Conservation (phyloP, 2,888 invertebrate species). For the Pyrrhia umbra region DNA sequence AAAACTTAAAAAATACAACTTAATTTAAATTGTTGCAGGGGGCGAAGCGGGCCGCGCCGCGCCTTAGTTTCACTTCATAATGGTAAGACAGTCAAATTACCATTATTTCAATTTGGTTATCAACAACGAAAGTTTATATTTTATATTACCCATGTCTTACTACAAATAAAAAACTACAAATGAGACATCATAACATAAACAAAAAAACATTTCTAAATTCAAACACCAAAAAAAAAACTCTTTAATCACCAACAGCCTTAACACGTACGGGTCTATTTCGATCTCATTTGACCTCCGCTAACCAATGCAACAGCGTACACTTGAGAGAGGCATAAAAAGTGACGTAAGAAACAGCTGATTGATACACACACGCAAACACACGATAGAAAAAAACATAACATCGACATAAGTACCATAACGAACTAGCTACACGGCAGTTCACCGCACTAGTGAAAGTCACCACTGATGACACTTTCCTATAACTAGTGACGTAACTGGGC, state of each 20-base stretch:
- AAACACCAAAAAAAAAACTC: background rate
- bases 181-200: background rate
- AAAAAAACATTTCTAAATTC: background rate
- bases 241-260: too few species aligned
- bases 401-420: slow-evolving; percentile 56
- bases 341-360: background rate
- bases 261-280: background rate
- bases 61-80: slow-evolving; percentile 74
- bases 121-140: too few species aligned
- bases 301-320: background rate
- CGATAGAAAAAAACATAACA: slow-evolving; percentile 5
- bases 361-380: background rate
- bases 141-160: too few species aligned
- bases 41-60: slow-evolving; percentile 67
- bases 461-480: slow-evolving; percentile 71
- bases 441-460: slow-evolving; percentile 66
- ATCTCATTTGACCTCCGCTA: background rate
- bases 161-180: too few species aligned
- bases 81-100: slow-evolving; percentile 66
- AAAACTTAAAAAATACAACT: background rate
- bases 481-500: slow-evolving; percentile 66
- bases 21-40: slow-evolving; percentile 71
- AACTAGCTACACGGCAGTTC: slow-evolving; percentile 44
- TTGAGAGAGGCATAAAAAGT: background rate
- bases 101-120: too few species aligned